Conservation (phyloP, 2,888 invertebrate species). For the Nectonema munidae region DNA sequence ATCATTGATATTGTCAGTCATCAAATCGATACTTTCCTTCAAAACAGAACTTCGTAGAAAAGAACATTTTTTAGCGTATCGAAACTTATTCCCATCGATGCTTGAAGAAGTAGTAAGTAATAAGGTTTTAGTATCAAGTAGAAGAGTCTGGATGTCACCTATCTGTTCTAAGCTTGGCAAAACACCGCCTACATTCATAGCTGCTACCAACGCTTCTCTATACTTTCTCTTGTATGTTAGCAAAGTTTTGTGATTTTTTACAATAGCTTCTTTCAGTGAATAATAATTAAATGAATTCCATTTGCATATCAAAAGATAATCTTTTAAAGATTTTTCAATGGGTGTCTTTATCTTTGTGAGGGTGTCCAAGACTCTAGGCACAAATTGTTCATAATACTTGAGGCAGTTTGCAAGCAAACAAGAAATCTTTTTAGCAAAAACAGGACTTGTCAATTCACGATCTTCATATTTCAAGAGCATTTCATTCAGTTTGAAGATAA, state of each 20-base stretch:
- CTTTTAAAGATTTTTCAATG: too few species aligned
- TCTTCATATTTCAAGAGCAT: too few species aligned
- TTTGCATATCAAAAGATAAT: too few species aligned
- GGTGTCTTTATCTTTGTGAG: too few species aligned
- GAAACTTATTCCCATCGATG: too few species aligned
- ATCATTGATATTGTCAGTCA: slow-evolving; percentile 11
- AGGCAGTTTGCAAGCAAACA: not conserved
- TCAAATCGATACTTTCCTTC: not conserved
- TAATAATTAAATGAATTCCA: not conserved
- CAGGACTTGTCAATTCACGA: too few species aligned
- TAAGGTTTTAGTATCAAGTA: too few species aligned
- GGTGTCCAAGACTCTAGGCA: too few species aligned
- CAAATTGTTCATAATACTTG: not conserved
- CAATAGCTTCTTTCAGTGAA: not conserved
- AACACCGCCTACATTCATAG: not conserved
- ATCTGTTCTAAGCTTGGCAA: not conserved
- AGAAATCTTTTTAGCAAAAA: not conserved
- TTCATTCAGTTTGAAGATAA: too few species aligned
- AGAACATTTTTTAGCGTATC: too few species aligned
- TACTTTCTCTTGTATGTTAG: not conserved
- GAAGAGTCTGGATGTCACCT: too few species aligned
- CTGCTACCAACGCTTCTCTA: slow-evolving; percentile 14
- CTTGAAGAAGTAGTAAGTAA: too few species aligned
- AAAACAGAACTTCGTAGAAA: not conserved
- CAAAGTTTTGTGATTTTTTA: slow-evolving; percentile 1